phyloP scores from a whole-genome alignment of 53 echinoderm and acorn worm genomes.

The Astropecten irregularis region DNA sequence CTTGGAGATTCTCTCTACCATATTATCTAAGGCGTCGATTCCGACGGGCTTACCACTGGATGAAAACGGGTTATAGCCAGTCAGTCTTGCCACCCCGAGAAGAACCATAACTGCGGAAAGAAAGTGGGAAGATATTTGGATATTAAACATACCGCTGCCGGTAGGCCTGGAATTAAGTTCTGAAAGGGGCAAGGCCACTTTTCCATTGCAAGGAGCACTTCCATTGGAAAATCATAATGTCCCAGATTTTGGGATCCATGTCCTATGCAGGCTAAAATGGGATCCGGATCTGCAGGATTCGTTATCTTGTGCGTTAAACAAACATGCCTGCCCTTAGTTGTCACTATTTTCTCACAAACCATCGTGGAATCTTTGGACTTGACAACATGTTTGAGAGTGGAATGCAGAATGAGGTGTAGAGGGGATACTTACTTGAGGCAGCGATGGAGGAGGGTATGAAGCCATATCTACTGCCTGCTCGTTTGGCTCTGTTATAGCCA shows the following conservation, averaged over 20 bases:
- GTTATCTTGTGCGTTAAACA: too few species aligned
- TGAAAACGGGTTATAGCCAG: conserved; percentile 68
- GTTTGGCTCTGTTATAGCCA: conserved; percentile 44
- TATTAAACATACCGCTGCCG: too few species aligned
- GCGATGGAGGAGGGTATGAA: conserved; percentile 42
- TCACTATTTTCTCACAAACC: not conserved
- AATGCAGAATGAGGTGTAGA: not conserved
- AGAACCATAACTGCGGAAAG: conserved; percentile 45
- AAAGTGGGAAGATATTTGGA: too few species aligned
- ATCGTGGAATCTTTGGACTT: not conserved
- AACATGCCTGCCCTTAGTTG: too few species aligned
- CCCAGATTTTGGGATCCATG: too few species aligned
- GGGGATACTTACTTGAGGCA: conserved; percentile 52
- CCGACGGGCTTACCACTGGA: conserved; percentile 50
- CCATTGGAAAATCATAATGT: too few species aligned
- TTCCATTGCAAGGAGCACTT: too few species aligned
- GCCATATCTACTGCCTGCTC: conserved; percentile 31
- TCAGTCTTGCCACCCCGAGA: conserved; percentile 59
- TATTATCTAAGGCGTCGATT: conserved; percentile 51
- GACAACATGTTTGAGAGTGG: not conserved
- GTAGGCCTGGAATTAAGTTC: too few species aligned
- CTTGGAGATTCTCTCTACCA: not conserved
- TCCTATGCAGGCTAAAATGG: too few species aligned
- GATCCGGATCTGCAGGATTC: too few species aligned
- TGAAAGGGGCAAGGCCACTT: too few species aligned